Conservation (phyloP, 2,888 invertebrate genomes). For the Scaptomyza polygonia region DNA sequence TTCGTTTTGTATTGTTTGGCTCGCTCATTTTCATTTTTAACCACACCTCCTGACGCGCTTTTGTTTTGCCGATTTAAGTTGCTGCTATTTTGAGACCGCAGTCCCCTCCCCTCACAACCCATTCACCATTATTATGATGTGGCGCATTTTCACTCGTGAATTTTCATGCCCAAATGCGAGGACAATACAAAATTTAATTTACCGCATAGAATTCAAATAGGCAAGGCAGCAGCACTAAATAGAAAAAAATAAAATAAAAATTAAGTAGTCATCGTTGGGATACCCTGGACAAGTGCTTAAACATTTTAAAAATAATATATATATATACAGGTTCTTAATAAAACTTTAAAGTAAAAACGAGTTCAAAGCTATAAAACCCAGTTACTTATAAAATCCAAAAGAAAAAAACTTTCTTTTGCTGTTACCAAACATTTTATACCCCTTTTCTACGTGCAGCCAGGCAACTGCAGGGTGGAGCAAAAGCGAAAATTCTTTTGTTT, state of each 20-base stretch:
- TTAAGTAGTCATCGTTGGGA: background rate
- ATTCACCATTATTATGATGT: slow-evolving; percentile 27
- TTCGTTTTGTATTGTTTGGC: slow-evolving; percentile 8
- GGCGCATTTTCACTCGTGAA: slow-evolving; percentile 52
- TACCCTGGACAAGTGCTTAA: slow-evolving; percentile 12
- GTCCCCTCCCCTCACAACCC: background rate
- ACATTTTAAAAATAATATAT: background rate
- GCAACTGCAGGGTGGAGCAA: slow-evolving; percentile 23
- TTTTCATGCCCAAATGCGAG: slow-evolving; percentile 51
- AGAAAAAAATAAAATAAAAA: background rate
- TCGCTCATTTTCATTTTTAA: slow-evolving; percentile 58
- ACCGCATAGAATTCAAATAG: slow-evolving; percentile 69
- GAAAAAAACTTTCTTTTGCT: background rate
- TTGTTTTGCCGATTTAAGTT: slow-evolving; percentile 45
- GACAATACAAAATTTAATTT: slow-evolving; percentile 72
- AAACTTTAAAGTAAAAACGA: background rate
- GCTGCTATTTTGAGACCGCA: slow-evolving; percentile 44
- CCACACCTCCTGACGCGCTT: slow-evolving; percentile 37
- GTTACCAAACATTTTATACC: slow-evolving; percentile 9
- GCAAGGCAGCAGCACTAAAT: slow-evolving; percentile 19
- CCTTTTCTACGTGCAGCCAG: background rate
- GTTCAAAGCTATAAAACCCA: background rate
- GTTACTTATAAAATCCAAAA: background rate
- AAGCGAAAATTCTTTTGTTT: slow-evolving; percentile 61
- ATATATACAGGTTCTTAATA: background rate